A percentile compares a stretch with the other conserved stretches of the same genome.
phyloP scores from a whole-genome alignment of 2,888 invertebrate genomes.

The Agriopis marginaria region DNA sequence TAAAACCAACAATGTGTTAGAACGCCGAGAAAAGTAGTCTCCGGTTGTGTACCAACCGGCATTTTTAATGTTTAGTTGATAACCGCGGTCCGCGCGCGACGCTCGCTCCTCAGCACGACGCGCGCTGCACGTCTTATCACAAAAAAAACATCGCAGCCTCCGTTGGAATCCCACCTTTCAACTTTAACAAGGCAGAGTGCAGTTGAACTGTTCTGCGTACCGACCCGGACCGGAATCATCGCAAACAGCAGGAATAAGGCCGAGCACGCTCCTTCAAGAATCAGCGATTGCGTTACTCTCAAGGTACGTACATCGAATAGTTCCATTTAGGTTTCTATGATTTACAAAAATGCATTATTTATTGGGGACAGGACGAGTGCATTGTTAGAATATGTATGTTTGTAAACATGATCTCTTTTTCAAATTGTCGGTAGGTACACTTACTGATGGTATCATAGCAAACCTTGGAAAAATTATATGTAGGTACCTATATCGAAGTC shows the following conservation, averaged over 20 bases:
- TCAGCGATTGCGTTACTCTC: slow-evolving; percentile 66
- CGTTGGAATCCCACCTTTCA: slow-evolving; percentile 25
- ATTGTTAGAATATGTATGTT: slow-evolving; percentile 51
- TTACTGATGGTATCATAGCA: neutral
- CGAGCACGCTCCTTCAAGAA: slow-evolving; percentile 32
- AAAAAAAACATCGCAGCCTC: slow-evolving; percentile 25
- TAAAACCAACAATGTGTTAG: slow-evolving; percentile 56
- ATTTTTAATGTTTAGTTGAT: slow-evolving; percentile 82
- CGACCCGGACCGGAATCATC: slow-evolving; percentile 20
- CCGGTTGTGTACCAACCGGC: slow-evolving; percentile 64
- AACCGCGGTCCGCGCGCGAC: slow-evolving; percentile 71
- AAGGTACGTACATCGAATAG: slow-evolving; percentile 69
- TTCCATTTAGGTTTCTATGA: slow-evolving; percentile 52
- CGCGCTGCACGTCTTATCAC: slow-evolving; percentile 55
- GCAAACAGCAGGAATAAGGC: slow-evolving; percentile 43
- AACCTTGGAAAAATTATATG: no score
- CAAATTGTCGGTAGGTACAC: neutral
- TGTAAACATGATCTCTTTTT: slow-evolving; percentile 27
- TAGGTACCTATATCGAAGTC: no score
- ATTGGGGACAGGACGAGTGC: slow-evolving; percentile 60
- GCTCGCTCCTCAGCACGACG: slow-evolving; percentile 64
- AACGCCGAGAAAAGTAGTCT: slow-evolving; percentile 60
- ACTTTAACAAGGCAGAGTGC: slow-evolving; percentile 26
- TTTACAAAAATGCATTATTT: slow-evolving; percentile 63
- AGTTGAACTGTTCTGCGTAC: slow-evolving; percentile 18